Conservation (phyloP, 2,888 invertebrate genomes). For the Baccha elongata region DNA sequence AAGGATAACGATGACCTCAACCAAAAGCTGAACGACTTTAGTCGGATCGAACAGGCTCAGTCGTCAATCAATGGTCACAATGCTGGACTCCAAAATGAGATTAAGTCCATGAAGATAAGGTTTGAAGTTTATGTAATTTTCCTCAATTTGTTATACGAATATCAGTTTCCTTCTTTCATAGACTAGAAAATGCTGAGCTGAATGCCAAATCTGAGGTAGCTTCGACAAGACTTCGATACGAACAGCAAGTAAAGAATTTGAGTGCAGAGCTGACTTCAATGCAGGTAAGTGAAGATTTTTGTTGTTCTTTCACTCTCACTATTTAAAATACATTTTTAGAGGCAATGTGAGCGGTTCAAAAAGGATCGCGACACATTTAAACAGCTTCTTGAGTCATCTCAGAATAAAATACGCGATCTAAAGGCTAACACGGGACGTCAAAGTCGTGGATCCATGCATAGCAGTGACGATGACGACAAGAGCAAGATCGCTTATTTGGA, state of each 20-base stretch:
- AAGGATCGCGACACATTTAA: constrained; percentile 94
- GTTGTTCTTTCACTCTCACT: too few relatives aligned
- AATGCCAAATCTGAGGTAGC: constrained; percentile 90
- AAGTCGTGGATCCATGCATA: constrained; percentile 86
- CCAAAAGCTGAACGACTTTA: constrained; percentile 92
- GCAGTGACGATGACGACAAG: constrained; percentile 89
- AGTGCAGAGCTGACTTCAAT: constrained; percentile 92
- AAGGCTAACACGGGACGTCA: constrained; percentile 85
- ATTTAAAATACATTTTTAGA: constrained; percentile 75
- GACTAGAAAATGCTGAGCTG: constrained; percentile 87
- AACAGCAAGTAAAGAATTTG: constrained; percentile 91
- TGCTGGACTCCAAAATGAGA: constrained; percentile 89
- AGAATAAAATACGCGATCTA: constrained; percentile 91
- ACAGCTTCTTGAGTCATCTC: constrained; percentile 94
- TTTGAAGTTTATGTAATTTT: constrained; percentile 79
- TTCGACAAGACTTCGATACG: constrained; percentile 92
- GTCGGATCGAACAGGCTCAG: constrained; percentile 92
- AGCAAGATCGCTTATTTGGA: constrained; percentile 89
- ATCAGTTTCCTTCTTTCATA: constrained; percentile 66
- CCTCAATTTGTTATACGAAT: not conserved
- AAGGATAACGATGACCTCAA: constrained; percentile 91
- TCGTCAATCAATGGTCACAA: constrained; percentile 90
- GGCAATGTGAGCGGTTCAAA: constrained; percentile 87
- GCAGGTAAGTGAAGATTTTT: constrained; percentile 84
- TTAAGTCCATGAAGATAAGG: constrained; percentile 87